Conservation (phyloP, 1,140 invertebrate species). For the Oncopodura yosiiana region DNA sequence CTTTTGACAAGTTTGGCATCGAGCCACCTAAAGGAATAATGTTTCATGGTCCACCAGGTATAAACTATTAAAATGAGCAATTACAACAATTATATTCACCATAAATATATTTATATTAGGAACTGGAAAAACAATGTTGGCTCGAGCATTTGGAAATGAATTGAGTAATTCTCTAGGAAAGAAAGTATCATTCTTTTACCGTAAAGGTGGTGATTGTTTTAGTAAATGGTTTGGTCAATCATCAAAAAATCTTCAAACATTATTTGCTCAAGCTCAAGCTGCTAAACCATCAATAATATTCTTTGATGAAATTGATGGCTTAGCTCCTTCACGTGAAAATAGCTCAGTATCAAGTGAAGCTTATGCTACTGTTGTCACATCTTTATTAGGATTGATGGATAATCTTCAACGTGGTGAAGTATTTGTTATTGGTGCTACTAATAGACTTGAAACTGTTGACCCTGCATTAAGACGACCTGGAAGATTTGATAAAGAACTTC, state of each 20-base stretch:
- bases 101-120: too few relatives aligned
- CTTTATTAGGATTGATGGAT: slow-evolving; percentile 42
- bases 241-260: slow-evolving; percentile 43
- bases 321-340: slow-evolving; percentile 18
- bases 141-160: slow-evolving; percentile 51
- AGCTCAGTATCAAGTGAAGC: neutral
- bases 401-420: slow-evolving; percentile 26
- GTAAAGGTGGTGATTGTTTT: slow-evolving; percentile 54
- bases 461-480: slow-evolving; percentile 40
- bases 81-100: neutral
- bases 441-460: slow-evolving; percentile 39
- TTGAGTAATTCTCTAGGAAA: neutral
- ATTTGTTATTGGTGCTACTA: slow-evolving; percentile 38
- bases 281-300: slow-evolving; percentile 32
- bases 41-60: slow-evolving; percentile 29
- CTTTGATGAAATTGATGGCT: slow-evolving; percentile 36
- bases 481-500: slow-evolving; percentile 36
- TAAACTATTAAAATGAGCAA: slow-evolving; percentile 2
- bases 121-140: slow-evolving; percentile 56
- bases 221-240: slow-evolving; percentile 41
- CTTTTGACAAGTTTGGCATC: neutral
- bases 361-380: slow-evolving; percentile 34
- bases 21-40: slow-evolving; percentile 4
- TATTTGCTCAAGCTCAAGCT: slow-evolving; percentile 45
- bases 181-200: slow-evolving; percentile 47